A percentile compares a stretch with the other conserved stretches of the same genome.
Evolutionary conservation across 2,888 invertebrate genomes (phyloP).

Genomic region (Ennomos erosarius): DNA sequence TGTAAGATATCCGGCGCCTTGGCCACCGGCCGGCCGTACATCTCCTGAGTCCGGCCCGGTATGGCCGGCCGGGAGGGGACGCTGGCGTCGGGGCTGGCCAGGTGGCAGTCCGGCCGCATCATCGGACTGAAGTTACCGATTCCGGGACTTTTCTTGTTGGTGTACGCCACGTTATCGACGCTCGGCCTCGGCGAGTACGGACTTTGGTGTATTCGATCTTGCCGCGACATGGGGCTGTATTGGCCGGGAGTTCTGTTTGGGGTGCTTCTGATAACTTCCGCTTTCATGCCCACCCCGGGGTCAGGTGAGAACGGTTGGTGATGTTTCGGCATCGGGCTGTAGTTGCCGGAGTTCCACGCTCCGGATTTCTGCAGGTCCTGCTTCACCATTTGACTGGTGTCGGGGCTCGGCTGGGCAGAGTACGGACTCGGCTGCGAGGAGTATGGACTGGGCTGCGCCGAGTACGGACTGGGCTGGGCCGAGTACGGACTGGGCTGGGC

Average conservation of each 20-base stretch:
- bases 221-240: slow-evolving; percentile 78
- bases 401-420: slow-evolving; percentile 79
- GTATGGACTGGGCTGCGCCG: slow-evolving; percentile 77
- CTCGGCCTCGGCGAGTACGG: slow-evolving; percentile 78
- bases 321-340: slow-evolving; percentile 79
- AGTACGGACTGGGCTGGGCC: slow-evolving; percentile 77
- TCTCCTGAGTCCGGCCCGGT: slow-evolving; percentile 15
- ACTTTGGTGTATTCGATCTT: slow-evolving; percentile 72
- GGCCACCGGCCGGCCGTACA: slow-evolving; percentile 41
- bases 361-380: slow-evolving; percentile 70
- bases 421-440: slow-evolving; percentile 80
- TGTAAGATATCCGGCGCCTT: slow-evolving; percentile 65
- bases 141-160: slow-evolving; percentile 74
- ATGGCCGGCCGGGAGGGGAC: slow-evolving; percentile 4
- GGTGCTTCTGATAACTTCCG: slow-evolving; percentile 61
- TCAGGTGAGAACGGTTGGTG: slow-evolving; percentile 79
- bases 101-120: slow-evolving; percentile 73
- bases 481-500: slow-evolving; percentile 81
- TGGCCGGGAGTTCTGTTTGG: slow-evolving; percentile 74
- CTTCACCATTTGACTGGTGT: slow-evolving; percentile 79
- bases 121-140: slow-evolving; percentile 76
- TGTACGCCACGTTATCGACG: slow-evolving; percentile 64
- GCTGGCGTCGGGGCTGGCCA: slow-evolving; percentile 71
- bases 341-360: slow-evolving; percentile 78
- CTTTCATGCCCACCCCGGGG: slow-evolving; percentile 67